Evolutionary conservation across 2,888 invertebrate genomes (phyloP).

Genomic region (Drosophila sordidapex): DNA sequence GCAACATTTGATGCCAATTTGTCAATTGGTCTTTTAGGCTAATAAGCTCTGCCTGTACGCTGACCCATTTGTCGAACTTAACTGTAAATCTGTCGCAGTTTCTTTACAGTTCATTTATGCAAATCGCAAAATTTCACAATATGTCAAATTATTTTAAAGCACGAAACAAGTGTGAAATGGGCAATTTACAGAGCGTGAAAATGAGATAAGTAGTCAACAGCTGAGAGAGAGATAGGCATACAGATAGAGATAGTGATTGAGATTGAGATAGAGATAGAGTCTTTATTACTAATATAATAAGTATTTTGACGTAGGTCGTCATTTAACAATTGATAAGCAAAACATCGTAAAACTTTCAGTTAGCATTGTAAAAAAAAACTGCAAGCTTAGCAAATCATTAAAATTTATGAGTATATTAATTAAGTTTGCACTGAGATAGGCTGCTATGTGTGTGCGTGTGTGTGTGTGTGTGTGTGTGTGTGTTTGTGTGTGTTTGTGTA

Average conservation of each 20-base stretch:
- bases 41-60: slow-evolving; percentile 32
- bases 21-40: slow-evolving; percentile 52
- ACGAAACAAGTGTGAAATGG: slow-evolving; percentile 26
- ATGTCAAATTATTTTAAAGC: slow-evolving; percentile 55
- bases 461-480: background rate
- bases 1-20: slow-evolving; percentile 50
- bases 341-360: slow-evolving; percentile 5
- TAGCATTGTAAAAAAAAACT: slow-evolving; percentile 9
- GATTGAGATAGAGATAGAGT: background rate
- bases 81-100: background rate
- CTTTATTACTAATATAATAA: slow-evolving; percentile 5
- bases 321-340: slow-evolving; percentile 34
- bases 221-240: background rate
- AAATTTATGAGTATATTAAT: slow-evolving; percentile 43
- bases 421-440: slow-evolving; percentile 62
- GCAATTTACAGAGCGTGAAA: slow-evolving; percentile 14
- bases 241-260: background rate
- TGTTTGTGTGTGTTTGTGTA: background rate
- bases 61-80: slow-evolving; percentile 47
- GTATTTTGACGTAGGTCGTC: slow-evolving; percentile 51
- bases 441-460: background rate
- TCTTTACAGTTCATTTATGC: slow-evolving; percentile 26
- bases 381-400: slow-evolving; percentile 39
- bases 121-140: slow-evolving; percentile 56
- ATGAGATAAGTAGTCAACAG: background rate